These are phyloP conservation scores for Drosophila nikananu DNA, from an alignment of 1,140 invertebrate species.

Conservation along the genomic window DNA sequence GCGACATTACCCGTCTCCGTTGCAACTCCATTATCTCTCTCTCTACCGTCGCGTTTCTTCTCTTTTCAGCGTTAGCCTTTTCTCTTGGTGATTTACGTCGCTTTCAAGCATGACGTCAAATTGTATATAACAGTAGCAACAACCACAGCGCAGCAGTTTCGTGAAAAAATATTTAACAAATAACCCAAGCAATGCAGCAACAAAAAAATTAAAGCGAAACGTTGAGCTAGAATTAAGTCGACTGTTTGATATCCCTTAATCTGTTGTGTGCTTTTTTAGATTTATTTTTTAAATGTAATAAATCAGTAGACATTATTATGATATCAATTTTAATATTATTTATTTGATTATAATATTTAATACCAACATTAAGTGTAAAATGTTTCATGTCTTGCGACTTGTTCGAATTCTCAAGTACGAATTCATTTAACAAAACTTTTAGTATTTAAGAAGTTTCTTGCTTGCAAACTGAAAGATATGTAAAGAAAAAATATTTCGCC, in stretches of 20 bases:
- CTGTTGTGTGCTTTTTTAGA: too few relatives aligned
- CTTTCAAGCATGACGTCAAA: constrained; percentile 81
- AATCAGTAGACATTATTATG: neutral
- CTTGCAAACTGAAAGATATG: too few relatives aligned
- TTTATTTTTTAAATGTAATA: neutral
- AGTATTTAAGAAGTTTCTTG: neutral
- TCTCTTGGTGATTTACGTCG: constrained; percentile 69
- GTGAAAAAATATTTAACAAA: constrained; percentile 71
- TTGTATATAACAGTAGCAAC: constrained; percentile 55
- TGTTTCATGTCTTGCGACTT: neutral
- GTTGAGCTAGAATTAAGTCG: neutral
- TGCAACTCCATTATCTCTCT: constrained; percentile 74
- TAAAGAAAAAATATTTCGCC: too few relatives aligned
- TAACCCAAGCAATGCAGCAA: constrained; percentile 54
- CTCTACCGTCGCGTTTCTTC: neutral
- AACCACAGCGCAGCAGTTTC: constrained; percentile 28
- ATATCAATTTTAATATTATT: neutral
- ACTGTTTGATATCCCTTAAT: constrained; percentile 10
- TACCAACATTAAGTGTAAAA: neutral
- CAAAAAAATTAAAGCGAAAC: constrained; percentile 15
- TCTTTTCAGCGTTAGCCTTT: constrained; percentile 36
- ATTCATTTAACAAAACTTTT: neutral
- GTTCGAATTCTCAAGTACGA: neutral
- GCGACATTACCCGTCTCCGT: constrained; percentile 50
- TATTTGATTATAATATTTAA: neutral